phyloP scores from a whole-genome alignment of 2,797 vertebrate species.

The Novumbra hubbsi region DNA sequence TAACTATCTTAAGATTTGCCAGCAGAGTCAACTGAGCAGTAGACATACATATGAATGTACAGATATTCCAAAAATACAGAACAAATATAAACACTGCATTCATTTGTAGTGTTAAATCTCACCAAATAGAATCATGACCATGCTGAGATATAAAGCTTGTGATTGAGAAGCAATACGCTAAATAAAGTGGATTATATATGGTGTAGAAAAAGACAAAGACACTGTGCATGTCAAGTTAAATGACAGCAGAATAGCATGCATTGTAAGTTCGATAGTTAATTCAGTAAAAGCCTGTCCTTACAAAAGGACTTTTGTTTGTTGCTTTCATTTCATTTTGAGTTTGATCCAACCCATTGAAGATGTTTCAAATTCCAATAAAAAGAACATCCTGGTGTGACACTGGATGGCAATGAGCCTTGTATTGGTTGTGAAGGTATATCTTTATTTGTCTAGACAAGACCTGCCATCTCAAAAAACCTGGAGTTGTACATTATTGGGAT shows the following conservation, averaged over 20 bases:
- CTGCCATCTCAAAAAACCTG: slow-evolving; percentile 21
- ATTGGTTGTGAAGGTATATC: slow-evolving; percentile 32
- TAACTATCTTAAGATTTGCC: slow-evolving; percentile 9
- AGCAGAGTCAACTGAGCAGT: too few species aligned
- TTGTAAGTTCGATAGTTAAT: neutral
- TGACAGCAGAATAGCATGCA: neutral
- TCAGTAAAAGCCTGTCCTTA: neutral
- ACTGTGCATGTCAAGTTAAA: neutral
- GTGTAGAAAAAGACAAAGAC: neutral
- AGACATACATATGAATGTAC: too few species aligned
- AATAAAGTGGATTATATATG: slow-evolving; percentile 5
- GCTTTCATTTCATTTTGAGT: neutral
- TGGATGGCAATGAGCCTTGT: slow-evolving; percentile 48
- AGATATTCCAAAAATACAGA: too few species aligned
- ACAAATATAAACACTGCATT: too few species aligned
- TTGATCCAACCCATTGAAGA: neutral
- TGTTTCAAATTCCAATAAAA: neutral
- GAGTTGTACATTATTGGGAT: slow-evolving; percentile 9
- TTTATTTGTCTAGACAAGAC: slow-evolving; percentile 26
- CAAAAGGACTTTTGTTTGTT: neutral
- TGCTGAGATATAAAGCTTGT: slow-evolving; percentile 14
- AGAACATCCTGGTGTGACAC: slow-evolving; percentile 19
- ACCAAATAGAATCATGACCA: neutral
- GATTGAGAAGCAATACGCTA: slow-evolving; percentile 4
- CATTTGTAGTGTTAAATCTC: neutral